Conservation (phyloP, 2,113 vertebrate species). For the Limnothrissa miodon region DNA sequence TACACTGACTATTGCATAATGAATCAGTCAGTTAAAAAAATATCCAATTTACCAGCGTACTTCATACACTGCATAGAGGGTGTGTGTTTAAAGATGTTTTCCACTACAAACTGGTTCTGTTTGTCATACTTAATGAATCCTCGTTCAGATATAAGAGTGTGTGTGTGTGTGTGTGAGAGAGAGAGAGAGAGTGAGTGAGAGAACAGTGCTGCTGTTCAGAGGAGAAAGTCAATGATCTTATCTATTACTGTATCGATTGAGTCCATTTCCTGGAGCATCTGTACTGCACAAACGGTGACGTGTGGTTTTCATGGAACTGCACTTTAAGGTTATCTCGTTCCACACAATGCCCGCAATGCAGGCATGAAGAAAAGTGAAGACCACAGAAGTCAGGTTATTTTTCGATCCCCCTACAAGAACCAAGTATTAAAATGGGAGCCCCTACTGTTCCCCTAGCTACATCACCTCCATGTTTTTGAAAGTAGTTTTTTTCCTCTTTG, state of each 20-base stretch:
- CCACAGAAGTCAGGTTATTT: not conserved
- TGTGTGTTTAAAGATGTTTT: not conserved
- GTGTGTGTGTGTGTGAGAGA: not conserved
- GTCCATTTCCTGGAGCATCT: not conserved
- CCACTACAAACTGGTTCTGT: not conserved
- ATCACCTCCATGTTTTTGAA: not conserved
- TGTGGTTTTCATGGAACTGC: not conserved
- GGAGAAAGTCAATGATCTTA: not conserved
- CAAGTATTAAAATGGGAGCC: not conserved
- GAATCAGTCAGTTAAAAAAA: too few relatives aligned
- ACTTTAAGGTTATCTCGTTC: not conserved
- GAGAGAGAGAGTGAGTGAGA: too few relatives aligned
- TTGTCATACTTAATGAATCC: not conserved
- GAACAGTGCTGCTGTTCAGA: not conserved
- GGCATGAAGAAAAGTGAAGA: not conserved
- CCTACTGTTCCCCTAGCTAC: not conserved
- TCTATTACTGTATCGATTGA: not conserved
- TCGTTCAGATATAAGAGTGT: not conserved
- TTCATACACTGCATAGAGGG: too few relatives aligned
- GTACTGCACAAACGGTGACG: not conserved
- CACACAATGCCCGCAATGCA: not conserved
- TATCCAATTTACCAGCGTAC: too few relatives aligned
- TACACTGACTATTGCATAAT: too few relatives aligned
- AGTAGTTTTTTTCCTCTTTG: constrained; percentile 27
- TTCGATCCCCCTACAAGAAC: not conserved